phyloP scores from a whole-genome alignment of 2,113 vertebrate species.

The Sinocyclocheilus anshuiensis region DNA sequence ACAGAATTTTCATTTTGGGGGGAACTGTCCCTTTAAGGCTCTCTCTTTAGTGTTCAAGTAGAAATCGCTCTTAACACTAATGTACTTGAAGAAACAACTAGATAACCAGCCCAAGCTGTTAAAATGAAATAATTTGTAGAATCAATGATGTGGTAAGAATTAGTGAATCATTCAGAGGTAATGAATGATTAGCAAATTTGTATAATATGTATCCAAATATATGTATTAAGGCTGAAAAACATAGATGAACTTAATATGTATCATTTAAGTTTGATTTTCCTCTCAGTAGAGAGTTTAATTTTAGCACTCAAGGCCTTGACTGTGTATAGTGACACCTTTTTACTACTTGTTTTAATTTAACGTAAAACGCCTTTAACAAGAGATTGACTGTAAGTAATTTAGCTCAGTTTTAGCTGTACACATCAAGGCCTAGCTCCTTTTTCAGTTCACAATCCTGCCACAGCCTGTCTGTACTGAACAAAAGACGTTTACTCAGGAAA shows the following conservation, averaged over 20 bases:
- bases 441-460: conserved; percentile 82
- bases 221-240: neutral
- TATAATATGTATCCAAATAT: neutral
- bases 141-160: neutral
- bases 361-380: neutral
- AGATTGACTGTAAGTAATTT: conserved; percentile 20
- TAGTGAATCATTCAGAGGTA: neutral
- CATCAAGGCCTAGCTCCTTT: conserved; percentile 83
- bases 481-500: conserved; percentile 98
- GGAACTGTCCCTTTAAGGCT: neutral
- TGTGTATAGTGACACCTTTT: conserved; percentile 39
- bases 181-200: neutral
- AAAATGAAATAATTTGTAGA: neutral
- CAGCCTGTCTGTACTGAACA: conserved; percentile 86
- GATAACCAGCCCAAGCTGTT: neutral
- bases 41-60: neutral
- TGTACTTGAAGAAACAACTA: neutral
- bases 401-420: conserved; percentile 37
- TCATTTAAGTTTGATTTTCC: neutral
- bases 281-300: neutral
- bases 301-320: conserved; percentile 29
- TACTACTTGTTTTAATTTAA: neutral
- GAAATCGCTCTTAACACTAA: neutral
- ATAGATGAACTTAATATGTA: neutral
- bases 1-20: too few species aligned